Evolutionary conservation across 2,797 vertebrate species (phyloP).

Genomic region (Hyperoplus lanceolatus): DNA sequence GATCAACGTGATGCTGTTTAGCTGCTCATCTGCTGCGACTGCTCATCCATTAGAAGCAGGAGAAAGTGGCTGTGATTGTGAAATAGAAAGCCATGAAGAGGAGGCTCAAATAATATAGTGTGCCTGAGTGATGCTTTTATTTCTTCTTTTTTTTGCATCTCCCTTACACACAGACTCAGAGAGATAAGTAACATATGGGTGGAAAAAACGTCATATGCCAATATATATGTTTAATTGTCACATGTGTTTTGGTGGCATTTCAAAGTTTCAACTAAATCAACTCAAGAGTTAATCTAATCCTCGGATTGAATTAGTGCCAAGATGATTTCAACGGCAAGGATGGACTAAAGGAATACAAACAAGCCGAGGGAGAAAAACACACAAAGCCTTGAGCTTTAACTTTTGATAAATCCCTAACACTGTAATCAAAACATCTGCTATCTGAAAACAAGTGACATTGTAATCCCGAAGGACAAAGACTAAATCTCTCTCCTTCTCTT

Average conservation of each 20-base stretch:
- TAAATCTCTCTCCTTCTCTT: constrained; percentile 79
- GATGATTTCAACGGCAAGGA: constrained; percentile 77
- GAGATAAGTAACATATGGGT: constrained; percentile 54
- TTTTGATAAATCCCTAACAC: constrained; percentile 85
- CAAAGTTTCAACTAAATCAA: constrained; percentile 75
- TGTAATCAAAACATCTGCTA: constrained; percentile 88
- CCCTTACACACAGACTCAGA: constrained; percentile 3
- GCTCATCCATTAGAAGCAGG: constrained; percentile 49
- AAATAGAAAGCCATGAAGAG: constrained; percentile 42
- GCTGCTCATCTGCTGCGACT: constrained; percentile 56
- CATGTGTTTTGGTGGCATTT: constrained; percentile 63
- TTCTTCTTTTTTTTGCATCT: constrained; percentile 28
- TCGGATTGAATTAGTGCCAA: constrained; percentile 81
- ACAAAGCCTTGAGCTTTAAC: constrained; percentile 85
- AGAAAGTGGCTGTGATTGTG: constrained; percentile 57
- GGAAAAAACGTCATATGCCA: constrained; percentile 54
- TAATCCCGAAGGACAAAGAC: constrained; percentile 88
- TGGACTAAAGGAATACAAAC: constrained; percentile 75
- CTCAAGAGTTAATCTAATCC: constrained; percentile 79
- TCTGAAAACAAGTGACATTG: constrained; percentile 90
- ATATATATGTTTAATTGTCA: constrained; percentile 79
- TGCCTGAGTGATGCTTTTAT: constrained; percentile 34
- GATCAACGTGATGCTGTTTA: constrained; percentile 70
- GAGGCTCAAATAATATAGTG: constrained; percentile 38
- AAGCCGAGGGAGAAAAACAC: constrained; percentile 67